phyloP scores from a whole-genome alignment of 92 coral and sea anemone genomes.

The Epizoanthus stellaris region DNA sequence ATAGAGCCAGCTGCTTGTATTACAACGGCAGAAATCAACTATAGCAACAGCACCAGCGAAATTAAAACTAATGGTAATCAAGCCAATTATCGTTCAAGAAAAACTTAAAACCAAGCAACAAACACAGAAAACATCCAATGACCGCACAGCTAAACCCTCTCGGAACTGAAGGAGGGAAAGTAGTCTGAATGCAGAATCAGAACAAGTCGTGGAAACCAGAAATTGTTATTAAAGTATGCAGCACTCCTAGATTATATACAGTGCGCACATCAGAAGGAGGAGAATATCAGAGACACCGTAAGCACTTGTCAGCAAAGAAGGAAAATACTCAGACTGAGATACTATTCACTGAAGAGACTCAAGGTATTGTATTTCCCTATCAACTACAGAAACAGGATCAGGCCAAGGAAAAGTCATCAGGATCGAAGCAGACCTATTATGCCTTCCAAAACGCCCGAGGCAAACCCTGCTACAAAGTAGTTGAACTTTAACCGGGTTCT shows the following conservation, averaged over 20 bases:
- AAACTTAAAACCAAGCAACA: neutral
- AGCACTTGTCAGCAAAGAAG: too few relatives aligned
- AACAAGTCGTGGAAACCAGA: conserved; percentile 14
- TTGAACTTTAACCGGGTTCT: too few relatives aligned
- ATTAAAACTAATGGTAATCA: neutral
- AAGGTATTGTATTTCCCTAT: too few relatives aligned
- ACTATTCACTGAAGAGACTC: too few relatives aligned
- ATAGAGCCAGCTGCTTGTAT: neutral
- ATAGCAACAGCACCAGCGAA: conserved; percentile 19
- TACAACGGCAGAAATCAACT: conserved; percentile 6
- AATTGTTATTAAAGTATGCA: neutral
- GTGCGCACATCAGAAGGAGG: conserved; percentile 10
- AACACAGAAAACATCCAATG: conserved; percentile 10
- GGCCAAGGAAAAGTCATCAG: too few relatives aligned
- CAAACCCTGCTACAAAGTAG: too few relatives aligned
- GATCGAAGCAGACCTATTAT: too few relatives aligned
- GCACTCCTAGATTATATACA: conserved; percentile 1
- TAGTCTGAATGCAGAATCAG: neutral
- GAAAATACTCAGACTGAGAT: too few relatives aligned
- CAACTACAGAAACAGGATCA: too few relatives aligned
- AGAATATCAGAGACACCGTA: neutral
- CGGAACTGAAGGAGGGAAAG: neutral
- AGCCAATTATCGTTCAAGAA: neutral
- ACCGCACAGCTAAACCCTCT: neutral
- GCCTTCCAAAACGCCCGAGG: too few relatives aligned